These are phyloP conservation scores for Emydoidea blandingii DNA, from an alignment of 2,797 vertebrate genomes.

Conservation along the genomic window DNA sequence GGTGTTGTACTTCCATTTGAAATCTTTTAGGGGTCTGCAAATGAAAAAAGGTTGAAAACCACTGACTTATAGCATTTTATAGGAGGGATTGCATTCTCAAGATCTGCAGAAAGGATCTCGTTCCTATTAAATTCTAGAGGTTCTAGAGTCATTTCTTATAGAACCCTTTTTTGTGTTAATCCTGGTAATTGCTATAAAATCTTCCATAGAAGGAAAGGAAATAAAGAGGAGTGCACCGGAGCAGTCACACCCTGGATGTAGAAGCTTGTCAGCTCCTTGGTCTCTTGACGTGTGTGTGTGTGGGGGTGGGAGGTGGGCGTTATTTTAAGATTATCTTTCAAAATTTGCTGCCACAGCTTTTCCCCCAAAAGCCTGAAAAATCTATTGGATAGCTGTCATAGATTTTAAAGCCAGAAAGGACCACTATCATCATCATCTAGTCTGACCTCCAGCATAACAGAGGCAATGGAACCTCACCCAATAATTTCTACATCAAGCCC, in stretches of 20 bases:
- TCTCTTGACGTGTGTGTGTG: not conserved
- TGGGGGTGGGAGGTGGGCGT: rapidly evolving
- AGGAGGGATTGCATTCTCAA: too few species aligned
- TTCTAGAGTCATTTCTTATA: too few species aligned
- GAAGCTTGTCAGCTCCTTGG: not conserved
- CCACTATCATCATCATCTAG: not conserved
- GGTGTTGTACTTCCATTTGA: too few species aligned
- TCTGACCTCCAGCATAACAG: conserved; percentile 12
- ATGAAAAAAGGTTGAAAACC: too few species aligned
- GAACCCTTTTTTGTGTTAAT: too few species aligned
- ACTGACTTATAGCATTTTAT: too few species aligned
- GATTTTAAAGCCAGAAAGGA: conserved; percentile 30
- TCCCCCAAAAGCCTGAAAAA: not conserved
- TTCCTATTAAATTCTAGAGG: too few species aligned
- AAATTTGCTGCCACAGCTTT: not conserved
- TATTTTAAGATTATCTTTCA: not conserved
- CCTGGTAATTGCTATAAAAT: not conserved
- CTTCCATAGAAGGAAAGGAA: not conserved
- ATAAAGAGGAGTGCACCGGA: not conserved
- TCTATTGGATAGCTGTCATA: not conserved
- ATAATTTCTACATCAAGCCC: conserved; percentile 20
- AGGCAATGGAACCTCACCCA: conserved; percentile 39
- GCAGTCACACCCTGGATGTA: not conserved
- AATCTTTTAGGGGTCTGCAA: too few species aligned
- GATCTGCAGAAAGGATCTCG: too few species aligned